These are phyloP conservation scores for Hyposoter didymator DNA, from an alignment of 2,888 invertebrate genomes.

Conservation along the genomic window DNA sequence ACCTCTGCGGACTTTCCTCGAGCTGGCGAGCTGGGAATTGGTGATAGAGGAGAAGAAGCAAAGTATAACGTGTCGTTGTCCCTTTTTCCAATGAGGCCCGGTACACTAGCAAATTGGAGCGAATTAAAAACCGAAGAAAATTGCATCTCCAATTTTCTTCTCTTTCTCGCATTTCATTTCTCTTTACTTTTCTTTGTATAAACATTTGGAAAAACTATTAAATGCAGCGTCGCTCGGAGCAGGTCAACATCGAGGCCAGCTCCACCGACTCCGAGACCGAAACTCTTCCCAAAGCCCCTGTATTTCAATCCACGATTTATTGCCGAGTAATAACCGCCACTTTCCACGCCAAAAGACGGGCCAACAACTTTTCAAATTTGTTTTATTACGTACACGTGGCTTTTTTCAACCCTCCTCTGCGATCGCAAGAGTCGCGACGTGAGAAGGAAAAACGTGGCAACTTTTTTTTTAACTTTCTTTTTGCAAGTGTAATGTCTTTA, in stretches of 20 bases:
- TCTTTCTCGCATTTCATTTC: conserved; percentile 7
- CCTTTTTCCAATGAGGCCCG: conserved; percentile 49
- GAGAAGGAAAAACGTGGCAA: conserved; percentile 3
- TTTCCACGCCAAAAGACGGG: conserved; percentile 16
- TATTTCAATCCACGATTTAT: conserved; percentile 55
- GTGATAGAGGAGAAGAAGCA: conserved; percentile 14
- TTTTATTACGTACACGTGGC: conserved; percentile 48
- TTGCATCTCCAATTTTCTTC: conserved; percentile 51
- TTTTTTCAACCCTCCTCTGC: conserved; percentile 14
- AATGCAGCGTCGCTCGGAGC: neutral
- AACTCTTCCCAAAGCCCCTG: conserved; percentile 14
- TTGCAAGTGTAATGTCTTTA: neutral
- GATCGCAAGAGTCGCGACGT: conserved; percentile 8
- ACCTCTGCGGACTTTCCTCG: conserved; percentile 17
- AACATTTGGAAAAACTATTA: conserved; percentile 20
- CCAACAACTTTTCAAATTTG: conserved; percentile 53
- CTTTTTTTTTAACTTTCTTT: conserved; percentile 21
- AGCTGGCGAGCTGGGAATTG: conserved; percentile 3
- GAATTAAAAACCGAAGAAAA: conserved; percentile 51
- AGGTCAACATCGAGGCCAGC: conserved; percentile 4
- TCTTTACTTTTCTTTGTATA: neutral
- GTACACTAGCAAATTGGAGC: conserved; percentile 38
- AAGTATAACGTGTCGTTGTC: conserved; percentile 32
- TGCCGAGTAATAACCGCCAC: conserved; percentile 24
- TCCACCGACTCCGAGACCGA: conserved; percentile 3